These are phyloP conservation scores for Antennarius striatus DNA, from an alignment of 2,113 vertebrate genomes.

Conservation along the genomic window DNA sequence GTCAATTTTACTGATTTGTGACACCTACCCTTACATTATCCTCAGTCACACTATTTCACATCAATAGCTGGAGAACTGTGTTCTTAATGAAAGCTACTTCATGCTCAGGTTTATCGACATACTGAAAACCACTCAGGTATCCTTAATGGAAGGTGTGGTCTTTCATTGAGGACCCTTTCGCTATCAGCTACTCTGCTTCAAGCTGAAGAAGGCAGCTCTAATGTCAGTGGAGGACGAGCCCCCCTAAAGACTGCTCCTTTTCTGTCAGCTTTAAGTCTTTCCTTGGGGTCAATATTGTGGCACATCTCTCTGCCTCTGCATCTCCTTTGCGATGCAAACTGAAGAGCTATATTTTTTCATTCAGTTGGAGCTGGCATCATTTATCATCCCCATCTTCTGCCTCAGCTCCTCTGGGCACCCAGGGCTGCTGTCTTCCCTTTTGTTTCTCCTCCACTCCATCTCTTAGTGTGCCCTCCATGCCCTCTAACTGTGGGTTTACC, in stretches of 20 bases:
- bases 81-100: slow-evolving; percentile 36
- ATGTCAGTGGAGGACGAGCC: slow-evolving; percentile 15
- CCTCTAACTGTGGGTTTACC: slow-evolving; percentile 17
- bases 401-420: slow-evolving; percentile 12
- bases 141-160: not conserved
- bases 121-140: not conserved
- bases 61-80: not conserved
- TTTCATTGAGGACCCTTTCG: slow-evolving; percentile 20
- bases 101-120: slow-evolving; percentile 24
- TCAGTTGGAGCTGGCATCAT: slow-evolving; percentile 16
- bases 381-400: slow-evolving; percentile 44
- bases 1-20: slow-evolving; percentile 35
- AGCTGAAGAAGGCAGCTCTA: not conserved
- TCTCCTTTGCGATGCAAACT: slow-evolving; percentile 28
- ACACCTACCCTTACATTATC: slow-evolving; percentile 4
- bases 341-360: slow-evolving; percentile 32
- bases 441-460: slow-evolving; percentile 11
- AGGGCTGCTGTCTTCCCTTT: slow-evolving; percentile 12
- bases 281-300: slow-evolving; percentile 36
- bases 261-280: slow-evolving; percentile 24
- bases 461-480: slow-evolving; percentile 11
- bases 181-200: slow-evolving; percentile 10
- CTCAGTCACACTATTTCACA: slow-evolving; percentile 42
- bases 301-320: slow-evolving; percentile 36
- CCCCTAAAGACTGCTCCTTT: slow-evolving; percentile 28